phyloP scores from a whole-genome alignment of 2,113 vertebrate genomes.

The Charadrius vociferus region DNA sequence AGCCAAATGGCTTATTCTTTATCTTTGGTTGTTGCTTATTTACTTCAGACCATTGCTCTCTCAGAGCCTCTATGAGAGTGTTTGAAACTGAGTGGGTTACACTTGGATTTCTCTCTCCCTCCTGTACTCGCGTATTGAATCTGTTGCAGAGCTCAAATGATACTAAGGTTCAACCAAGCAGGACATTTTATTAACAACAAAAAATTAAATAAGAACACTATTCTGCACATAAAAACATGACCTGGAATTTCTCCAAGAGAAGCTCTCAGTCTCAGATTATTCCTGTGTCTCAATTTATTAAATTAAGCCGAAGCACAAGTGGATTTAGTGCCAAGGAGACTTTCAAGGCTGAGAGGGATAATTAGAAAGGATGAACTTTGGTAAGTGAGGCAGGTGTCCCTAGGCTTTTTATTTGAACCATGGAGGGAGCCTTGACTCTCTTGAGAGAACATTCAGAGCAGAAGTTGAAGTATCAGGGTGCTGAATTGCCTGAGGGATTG shows the following conservation, averaged over 20 bases:
- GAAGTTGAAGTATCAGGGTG: neutral
- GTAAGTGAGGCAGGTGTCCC: neutral
- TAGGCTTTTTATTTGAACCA: neutral
- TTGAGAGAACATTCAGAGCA: neutral
- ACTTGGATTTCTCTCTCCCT: neutral
- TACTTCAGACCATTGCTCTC: neutral
- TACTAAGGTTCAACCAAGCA: neutral
- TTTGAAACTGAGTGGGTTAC: neutral
- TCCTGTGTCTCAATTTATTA: neutral
- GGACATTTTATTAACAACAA: neutral
- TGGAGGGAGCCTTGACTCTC: neutral
- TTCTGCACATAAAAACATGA: neutral
- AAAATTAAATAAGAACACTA: neutral
- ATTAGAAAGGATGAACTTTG: neutral
- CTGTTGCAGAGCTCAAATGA: neutral
- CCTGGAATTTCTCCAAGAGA: neutral
- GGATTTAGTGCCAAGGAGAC: neutral
- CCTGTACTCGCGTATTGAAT: neutral
- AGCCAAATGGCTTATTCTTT: too few species aligned
- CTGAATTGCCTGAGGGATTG: neutral
- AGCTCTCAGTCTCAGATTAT: neutral
- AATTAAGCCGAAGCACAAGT: neutral
- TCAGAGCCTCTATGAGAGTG: neutral
- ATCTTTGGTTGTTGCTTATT: neutral
- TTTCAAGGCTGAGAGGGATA: neutral